Percentiles rank a stretch among this genome's conserved stretches.
phyloP scores from a whole-genome alignment of 2,113 vertebrate species.

The Poecilia latipinna region DNA sequence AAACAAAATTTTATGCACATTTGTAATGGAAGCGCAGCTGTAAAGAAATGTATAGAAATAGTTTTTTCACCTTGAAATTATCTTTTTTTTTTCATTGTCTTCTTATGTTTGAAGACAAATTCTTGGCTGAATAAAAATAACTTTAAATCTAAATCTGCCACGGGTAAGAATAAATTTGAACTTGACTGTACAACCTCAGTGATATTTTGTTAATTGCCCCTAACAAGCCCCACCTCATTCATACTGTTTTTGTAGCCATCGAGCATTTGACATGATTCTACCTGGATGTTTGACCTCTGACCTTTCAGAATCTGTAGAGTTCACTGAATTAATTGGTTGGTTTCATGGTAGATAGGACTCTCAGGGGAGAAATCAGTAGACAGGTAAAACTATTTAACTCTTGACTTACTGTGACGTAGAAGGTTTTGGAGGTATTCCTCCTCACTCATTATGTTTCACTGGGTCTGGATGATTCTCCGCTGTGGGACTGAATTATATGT shows the following conservation, averaged over 20 bases:
- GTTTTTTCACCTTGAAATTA: background rate
- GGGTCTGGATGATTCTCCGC: too few relatives aligned
- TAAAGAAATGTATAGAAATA: background rate
- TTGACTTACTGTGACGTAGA: too few relatives aligned
- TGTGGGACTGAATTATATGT: constrained; percentile 18
- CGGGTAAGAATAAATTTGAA: background rate
- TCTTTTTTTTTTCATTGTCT: background rate
- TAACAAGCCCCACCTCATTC: background rate
- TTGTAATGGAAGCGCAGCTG: too few relatives aligned
- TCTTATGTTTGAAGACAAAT: background rate
- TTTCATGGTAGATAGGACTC: background rate
- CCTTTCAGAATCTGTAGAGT: background rate
- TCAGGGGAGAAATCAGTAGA: too few relatives aligned
- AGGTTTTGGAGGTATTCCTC: too few relatives aligned
- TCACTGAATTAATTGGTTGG: background rate
- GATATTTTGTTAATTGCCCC: background rate
- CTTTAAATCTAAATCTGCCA: background rate
- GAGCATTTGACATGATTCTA: background rate
- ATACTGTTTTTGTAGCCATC: background rate
- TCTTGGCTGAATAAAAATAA: background rate
- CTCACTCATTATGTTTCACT: too few relatives aligned
- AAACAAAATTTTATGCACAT: too few relatives aligned
- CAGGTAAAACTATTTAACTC: too few relatives aligned
- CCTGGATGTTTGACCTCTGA: background rate
- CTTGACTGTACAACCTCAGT: background rate